phyloP scores from a whole-genome alignment of 2,113 vertebrate species.

The Cygnus buccinator region DNA sequence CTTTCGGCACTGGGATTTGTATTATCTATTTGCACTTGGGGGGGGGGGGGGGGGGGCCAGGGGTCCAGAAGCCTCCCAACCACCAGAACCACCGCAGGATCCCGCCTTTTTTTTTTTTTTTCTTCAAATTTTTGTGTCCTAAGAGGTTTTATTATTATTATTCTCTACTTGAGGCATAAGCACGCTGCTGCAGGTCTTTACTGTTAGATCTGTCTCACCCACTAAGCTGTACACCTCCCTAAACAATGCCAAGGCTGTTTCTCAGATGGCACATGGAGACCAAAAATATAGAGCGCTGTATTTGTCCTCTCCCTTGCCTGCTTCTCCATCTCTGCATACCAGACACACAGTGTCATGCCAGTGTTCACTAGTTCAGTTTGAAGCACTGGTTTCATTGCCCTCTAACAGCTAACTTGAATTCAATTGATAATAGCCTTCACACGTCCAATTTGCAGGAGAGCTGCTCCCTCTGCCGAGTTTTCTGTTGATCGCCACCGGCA shows the following conservation, averaged over 20 bases:
- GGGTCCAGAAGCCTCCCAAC: not conserved
- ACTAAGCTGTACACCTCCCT: not conserved
- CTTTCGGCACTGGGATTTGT: not conserved
- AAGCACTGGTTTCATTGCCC: not conserved
- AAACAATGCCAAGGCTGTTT: not conserved
- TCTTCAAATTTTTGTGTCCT: not conserved
- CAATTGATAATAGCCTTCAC: not conserved
- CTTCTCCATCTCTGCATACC: not conserved
- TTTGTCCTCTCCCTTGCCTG: no score
- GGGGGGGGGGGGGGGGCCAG: no score
- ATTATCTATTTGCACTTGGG: not conserved
- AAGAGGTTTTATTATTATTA: not conserved
- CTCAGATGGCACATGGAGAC: not conserved
- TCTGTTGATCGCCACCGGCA: conserved; percentile 94
- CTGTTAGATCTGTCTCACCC: not conserved
- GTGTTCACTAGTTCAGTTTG: not conserved
- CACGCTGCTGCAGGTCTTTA: not conserved
- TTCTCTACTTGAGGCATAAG: not conserved
- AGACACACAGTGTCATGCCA: not conserved
- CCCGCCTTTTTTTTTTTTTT: not conserved
- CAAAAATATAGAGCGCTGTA: not conserved
- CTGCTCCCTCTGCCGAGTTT: conserved; percentile 97
- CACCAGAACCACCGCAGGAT: no score
- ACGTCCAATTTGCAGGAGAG: conserved; percentile 81
- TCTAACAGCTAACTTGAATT: not conserved